Evolutionary conservation across 2,797 vertebrate genomes (phyloP).

Genomic region (Phataginus tricuspis): DNA sequence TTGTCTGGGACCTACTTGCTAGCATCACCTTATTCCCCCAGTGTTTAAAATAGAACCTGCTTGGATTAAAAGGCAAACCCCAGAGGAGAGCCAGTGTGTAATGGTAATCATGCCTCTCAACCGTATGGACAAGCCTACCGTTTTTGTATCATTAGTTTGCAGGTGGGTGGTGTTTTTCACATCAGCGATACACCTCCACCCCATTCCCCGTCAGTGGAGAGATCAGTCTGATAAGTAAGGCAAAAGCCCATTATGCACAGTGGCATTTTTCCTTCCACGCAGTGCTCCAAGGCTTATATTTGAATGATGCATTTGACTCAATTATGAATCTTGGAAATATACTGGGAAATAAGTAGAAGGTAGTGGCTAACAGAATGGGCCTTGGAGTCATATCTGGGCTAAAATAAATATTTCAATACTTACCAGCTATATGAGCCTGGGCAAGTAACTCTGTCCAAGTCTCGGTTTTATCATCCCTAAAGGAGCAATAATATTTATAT

Average conservation of each 20-base stretch:
- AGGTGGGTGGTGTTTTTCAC: neutral
- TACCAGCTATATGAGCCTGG: constrained; percentile 23
- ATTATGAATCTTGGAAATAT: neutral
- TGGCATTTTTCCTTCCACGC: neutral
- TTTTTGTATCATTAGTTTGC: neutral
- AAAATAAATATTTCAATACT: constrained; percentile 53
- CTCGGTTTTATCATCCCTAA: constrained; percentile 57
- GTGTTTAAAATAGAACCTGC: neutral
- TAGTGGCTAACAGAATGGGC: neutral
- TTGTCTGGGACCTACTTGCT: neutral
- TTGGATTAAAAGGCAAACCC: neutral
- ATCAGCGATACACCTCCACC: neutral
- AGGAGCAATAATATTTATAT: constrained; percentile 67
- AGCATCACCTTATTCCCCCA: neutral
- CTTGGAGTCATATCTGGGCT: constrained; percentile 6
- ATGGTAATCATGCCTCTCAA: neutral
- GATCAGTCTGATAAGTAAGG: neutral
- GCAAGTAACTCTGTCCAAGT: constrained; percentile 45
- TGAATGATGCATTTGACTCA: neutral
- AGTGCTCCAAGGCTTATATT: neutral
- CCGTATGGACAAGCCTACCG: neutral
- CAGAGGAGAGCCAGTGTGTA: neutral
- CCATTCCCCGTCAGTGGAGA: neutral
- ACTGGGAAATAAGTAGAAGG: neutral
- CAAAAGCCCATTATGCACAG: neutral